Evolutionary conservation across 2,797 vertebrate genomes (phyloP).

Genomic region (Mormyrops boulengeri): DNA sequence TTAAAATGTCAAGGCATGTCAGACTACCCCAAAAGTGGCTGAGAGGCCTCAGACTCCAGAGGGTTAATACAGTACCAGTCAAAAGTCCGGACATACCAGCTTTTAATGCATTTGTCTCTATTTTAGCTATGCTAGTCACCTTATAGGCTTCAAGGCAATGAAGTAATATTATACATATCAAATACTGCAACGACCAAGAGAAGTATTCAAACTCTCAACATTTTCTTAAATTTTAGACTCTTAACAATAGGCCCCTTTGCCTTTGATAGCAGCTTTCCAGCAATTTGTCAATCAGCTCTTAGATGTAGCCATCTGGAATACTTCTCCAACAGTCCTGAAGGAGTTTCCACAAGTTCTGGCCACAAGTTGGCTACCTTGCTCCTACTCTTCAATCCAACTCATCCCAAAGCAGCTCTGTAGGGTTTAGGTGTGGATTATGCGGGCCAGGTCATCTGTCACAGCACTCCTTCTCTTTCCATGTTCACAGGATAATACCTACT

Average conservation of each 20-base stretch:
- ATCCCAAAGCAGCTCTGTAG: neutral
- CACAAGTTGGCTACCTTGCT: neutral
- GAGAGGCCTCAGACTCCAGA: neutral
- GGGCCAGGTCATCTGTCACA: neutral
- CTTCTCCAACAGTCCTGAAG: neutral
- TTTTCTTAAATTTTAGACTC: neutral
- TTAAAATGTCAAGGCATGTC: neutral
- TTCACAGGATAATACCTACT: neutral
- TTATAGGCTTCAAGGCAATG: neutral
- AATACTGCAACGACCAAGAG: neutral
- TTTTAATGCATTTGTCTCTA: neutral
- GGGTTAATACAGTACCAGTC: neutral
- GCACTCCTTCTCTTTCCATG: neutral
- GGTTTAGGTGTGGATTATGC: neutral
- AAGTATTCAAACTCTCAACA: neutral
- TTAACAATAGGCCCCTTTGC: neutral
- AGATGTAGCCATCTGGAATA: neutral
- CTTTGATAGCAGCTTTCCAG: neutral
- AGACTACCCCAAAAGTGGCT: neutral
- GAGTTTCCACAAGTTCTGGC: neutral
- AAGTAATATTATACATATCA: neutral
- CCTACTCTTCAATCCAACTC: neutral
- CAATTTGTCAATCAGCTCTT: neutral
- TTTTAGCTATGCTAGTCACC: neutral
- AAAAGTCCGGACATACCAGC: neutral